Conservation (phyloP, 2,888 invertebrate species). For the Panzeria rudis region DNA sequence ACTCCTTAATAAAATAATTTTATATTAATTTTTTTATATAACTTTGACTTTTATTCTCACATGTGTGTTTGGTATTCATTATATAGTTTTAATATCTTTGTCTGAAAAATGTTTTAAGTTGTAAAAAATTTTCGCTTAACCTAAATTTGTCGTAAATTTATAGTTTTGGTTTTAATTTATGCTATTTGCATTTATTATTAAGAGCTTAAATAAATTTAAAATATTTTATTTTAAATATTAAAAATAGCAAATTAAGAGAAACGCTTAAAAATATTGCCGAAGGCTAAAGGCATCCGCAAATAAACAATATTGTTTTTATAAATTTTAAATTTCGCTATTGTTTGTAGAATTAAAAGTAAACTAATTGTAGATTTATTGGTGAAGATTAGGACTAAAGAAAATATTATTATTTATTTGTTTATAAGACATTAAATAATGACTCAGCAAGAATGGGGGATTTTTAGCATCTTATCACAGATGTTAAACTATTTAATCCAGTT, state of each 20-base stretch:
- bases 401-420: constrained; percentile 1
- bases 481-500: constrained; percentile 36
- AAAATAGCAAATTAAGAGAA: background rate
- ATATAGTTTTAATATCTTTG: background rate
- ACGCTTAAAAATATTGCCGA: background rate
- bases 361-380: constrained; percentile 22
- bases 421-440: constrained; percentile 5
- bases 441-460: no score
- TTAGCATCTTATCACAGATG: constrained; percentile 13
- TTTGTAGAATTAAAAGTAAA: background rate
- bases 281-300: constrained; percentile 9
- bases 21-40: no score
- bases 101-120: background rate
- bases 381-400: background rate
- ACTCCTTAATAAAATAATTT: no score
- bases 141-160: constrained; percentile 32
- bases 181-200: constrained; percentile 2
- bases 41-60: no score
- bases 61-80: background rate
- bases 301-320: background rate
- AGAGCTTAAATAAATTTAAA: background rate
- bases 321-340: background rate
- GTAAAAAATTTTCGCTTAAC: constrained; percentile 6
- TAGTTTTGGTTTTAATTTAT: background rate
- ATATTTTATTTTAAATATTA: background rate